These are phyloP conservation scores for Agrochola litura DNA, from an alignment of 2,888 invertebrate species.

Conservation along the genomic window DNA sequence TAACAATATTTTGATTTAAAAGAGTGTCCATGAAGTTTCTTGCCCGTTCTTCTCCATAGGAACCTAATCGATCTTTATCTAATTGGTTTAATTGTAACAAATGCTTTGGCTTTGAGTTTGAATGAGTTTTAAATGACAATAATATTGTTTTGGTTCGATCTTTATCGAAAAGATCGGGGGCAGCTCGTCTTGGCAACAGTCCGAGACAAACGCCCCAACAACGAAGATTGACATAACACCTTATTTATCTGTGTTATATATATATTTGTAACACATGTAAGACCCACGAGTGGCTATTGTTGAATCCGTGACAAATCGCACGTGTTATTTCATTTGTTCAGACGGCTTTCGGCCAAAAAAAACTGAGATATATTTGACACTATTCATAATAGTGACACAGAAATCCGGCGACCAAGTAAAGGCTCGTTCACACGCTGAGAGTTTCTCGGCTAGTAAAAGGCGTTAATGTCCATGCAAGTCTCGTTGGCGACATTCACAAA, in stretches of 20 bases:
- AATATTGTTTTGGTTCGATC: slow-evolving; percentile 2
- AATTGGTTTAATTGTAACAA: background rate
- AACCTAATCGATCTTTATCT: background rate
- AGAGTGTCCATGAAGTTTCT: background rate
- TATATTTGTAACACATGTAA: slow-evolving; percentile 42
- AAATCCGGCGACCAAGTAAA: slow-evolving; percentile 38
- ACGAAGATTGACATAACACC: slow-evolving; percentile 31
- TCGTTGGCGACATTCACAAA: background rate
- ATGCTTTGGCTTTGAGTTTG: background rate
- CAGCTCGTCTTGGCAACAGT: background rate
- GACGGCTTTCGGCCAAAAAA: slow-evolving; percentile 54
- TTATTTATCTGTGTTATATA: slow-evolving; percentile 25
- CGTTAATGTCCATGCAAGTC: background rate
- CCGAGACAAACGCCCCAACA: background rate
- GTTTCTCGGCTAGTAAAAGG: background rate
- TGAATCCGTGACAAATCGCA: slow-evolving; percentile 59
- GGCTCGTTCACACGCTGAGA: background rate
- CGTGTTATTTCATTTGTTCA: slow-evolving; percentile 53
- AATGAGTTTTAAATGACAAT: background rate
- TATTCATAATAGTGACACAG: slow-evolving; percentile 61
- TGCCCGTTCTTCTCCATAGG: background rate
- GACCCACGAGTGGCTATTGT: slow-evolving; percentile 55
- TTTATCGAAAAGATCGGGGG: background rate
- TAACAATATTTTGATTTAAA: background rate
- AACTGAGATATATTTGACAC: slow-evolving; percentile 62